Evolutionary conservation across 2,888 invertebrate species (phyloP).

Genomic region (Yponomeuta malinellus): DNA sequence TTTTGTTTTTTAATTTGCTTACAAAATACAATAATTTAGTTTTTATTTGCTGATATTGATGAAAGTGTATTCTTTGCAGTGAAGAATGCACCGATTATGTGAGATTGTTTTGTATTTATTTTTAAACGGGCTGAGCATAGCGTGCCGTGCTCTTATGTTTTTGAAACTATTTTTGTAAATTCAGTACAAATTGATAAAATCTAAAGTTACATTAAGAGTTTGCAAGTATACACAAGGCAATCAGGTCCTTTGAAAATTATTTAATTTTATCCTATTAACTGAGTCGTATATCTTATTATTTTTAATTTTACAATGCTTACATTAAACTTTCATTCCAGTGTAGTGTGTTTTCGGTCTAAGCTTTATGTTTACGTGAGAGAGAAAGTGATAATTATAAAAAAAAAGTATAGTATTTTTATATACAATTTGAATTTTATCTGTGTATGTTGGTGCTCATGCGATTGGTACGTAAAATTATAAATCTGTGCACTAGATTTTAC

Average conservation of each 20-base stretch:
- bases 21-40: constrained; percentile 32
- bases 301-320: constrained; percentile 51
- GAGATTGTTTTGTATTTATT: constrained; percentile 29
- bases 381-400: constrained; percentile 40
- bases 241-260: not conserved
- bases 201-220: constrained; percentile 2
- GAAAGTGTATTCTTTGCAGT: constrained; percentile 35
- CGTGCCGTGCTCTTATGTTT: not conserved
- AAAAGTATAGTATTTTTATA: constrained; percentile 56
- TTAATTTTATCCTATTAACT: constrained; percentile 10
- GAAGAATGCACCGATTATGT: constrained; percentile 22
- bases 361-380: constrained; percentile 51
- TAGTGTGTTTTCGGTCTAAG: constrained; percentile 57
- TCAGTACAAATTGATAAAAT: constrained; percentile 20
- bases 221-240: not conserved
- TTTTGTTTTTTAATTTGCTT: constrained; percentile 50
- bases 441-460: constrained; percentile 50
- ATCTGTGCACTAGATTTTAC: constrained; percentile 39
- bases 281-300: constrained; percentile 12
- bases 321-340: constrained; percentile 68
- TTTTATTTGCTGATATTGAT: constrained; percentile 51
- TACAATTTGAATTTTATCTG: constrained; percentile 46
- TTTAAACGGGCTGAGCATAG: not conserved
- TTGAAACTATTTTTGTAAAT: constrained; percentile 23
- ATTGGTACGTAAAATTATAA: constrained; percentile 44